Evolutionary conservation across 2,797 vertebrate genomes (phyloP).

Genomic region (Chaunax sp.): DNA sequence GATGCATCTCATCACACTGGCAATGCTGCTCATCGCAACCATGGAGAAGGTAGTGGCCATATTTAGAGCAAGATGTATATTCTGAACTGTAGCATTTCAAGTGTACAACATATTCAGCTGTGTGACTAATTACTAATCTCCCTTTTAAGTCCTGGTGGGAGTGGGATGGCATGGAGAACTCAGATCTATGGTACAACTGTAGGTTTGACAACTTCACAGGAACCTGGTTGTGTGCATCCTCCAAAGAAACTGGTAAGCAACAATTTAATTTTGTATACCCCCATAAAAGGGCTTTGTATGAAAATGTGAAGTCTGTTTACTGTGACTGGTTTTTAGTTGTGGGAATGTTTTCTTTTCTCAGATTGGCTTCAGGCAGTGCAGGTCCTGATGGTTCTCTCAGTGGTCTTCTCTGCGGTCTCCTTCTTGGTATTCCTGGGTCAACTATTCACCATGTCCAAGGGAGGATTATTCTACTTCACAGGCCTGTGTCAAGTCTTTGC

Average conservation of each 20-base stretch:
- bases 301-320: background rate
- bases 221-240: constrained; percentile 84
- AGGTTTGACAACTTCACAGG: constrained; percentile 78
- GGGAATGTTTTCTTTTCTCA: constrained; percentile 27
- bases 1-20: constrained; percentile 89
- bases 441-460: constrained; percentile 90
- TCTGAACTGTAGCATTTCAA: background rate
- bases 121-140: constrained; percentile 27
- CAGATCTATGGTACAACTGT: constrained; percentile 93
- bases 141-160: constrained; percentile 91
- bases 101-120: constrained; percentile 16
- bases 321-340: background rate
- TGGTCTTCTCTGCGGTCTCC: constrained; percentile 89
- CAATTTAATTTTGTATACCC: background rate
- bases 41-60: constrained; percentile 87
- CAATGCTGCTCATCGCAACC: constrained; percentile 92
- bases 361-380: constrained; percentile 92
- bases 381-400: constrained; percentile 90
- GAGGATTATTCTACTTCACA: constrained; percentile 92
- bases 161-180: constrained; percentile 82
- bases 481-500: constrained; percentile 91
- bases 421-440: constrained; percentile 93
- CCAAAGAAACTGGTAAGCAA: constrained; percentile 85
- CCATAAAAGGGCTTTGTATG: background rate
- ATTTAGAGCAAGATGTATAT: background rate